Evolutionary conservation across 2,888 invertebrate genomes (phyloP), one percentile per base, ranked within the genome.

Genomic region (Morinoia aosen): DNA sequence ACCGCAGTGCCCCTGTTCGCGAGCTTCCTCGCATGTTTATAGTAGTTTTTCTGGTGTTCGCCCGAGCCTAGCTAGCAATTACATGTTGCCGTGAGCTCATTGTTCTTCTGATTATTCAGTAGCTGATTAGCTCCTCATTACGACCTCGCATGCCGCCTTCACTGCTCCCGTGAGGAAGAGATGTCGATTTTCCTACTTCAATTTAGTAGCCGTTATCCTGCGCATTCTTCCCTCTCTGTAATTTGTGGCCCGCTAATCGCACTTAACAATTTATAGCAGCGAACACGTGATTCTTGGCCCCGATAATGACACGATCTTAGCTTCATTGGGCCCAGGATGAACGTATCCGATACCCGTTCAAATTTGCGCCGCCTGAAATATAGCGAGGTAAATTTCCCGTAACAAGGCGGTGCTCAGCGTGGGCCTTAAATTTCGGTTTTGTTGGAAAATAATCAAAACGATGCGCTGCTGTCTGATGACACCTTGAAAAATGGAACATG

Each of bases 61-160:
- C 57, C 93, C 33, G 57, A 93, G 93, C 93, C 93, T 93, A 93
- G 93, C 93, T 57, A 57, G 93, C 93, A 93, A 93, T 93, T 93
- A 93, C 93, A 93, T 3, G 93, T 93, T 93, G 93, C 57, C 93
- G 58, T 56, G 93, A 93, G 93, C 93, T 93, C 93, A 57, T 93
- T 93, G 57, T 93, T 93, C 57, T 93, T 57, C 93, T 93, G 93
- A 93, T 93, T 93, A 93, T 93, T 93, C 93, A 56, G 56, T 39
- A 48, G 57, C 93, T 93, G 93, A 93, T 93, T 93, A 93, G 93
- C 93, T 93, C 93, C 93, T 57, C 57, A 93, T 93, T 93, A 93
- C 93, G n/a, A 19, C 93, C 11, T 56, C 25, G 57, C 57, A 57
- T 93, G 93, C 57, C 48, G 56, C 56, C 93, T 93, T 48, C 33